These are phyloP conservation scores for Anarrhichthys ocellatus DNA, from an alignment of 2,113 vertebrate species.

Conservation along the genomic window DNA sequence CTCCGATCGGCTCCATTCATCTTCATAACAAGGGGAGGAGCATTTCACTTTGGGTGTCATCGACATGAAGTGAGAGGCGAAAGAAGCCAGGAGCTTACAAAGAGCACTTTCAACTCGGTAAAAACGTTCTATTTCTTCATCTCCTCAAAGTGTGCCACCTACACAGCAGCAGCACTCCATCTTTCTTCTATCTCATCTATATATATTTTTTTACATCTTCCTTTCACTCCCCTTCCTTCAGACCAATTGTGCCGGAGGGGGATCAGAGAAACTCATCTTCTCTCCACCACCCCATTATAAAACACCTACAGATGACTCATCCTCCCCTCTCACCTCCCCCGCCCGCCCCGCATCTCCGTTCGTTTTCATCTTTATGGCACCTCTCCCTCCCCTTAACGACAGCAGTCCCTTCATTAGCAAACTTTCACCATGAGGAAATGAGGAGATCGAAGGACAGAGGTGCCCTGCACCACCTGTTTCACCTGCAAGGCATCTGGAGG, in stretches of 20 bases:
- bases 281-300: conserved; percentile 15
- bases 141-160: not conserved
- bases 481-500: conserved; percentile 69
- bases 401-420: conserved; percentile 55
- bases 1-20: conserved; percentile 30
- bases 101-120: conserved; percentile 3
- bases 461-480: conserved; percentile 67
- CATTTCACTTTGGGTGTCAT: conserved; percentile 55
- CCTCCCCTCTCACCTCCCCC: conserved; percentile 23
- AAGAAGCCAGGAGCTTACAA: conserved; percentile 26
- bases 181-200: conserved; percentile 13
- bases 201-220: conserved; percentile 8
- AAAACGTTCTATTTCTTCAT: conserved; percentile 23
- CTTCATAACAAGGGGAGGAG: conserved; percentile 40
- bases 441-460: conserved; percentile 44
- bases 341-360: conserved; percentile 3
- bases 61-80: conserved; percentile 15
- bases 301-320: conserved; percentile 59
- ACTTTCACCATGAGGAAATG: conserved; percentile 42
- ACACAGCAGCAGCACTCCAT: not conserved
- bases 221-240: not conserved
- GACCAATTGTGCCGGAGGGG: not conserved
- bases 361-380: conserved; percentile 52
- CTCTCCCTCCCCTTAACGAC: conserved; percentile 48
- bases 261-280: conserved; percentile 8